These are phyloP conservation scores for Anguilla pacifica DNA, from an alignment of 2,797 vertebrate genomes.

Conservation along the genomic window DNA sequence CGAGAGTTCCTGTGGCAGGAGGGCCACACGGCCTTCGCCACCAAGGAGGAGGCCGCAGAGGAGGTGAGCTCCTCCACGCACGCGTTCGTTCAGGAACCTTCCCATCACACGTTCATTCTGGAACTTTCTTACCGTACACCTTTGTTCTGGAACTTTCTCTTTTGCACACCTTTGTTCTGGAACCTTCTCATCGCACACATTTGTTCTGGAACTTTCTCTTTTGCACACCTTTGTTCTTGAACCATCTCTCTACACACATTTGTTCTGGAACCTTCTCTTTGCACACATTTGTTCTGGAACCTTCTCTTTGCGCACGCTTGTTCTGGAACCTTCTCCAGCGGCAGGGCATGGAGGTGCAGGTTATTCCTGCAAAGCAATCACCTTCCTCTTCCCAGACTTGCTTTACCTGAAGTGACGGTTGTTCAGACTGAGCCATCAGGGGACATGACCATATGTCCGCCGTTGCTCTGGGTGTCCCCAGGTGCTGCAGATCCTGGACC, in stretches of 20 bases:
- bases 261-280: not conserved
- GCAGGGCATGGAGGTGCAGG: too few species aligned
- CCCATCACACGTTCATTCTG: not conserved
- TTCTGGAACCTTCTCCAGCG: not conserved
- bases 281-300: not conserved
- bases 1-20: constrained; percentile 99
- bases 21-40: constrained; percentile 94
- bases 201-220: not conserved
- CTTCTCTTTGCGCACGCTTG: not conserved
- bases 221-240: too few species aligned
- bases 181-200: not conserved
- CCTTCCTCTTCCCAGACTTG: not conserved
- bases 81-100: not conserved
- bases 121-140: too few species aligned
- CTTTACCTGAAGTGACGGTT: not conserved
- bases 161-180: not conserved
- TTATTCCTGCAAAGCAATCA: too few species aligned
- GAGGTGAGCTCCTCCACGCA: constrained; percentile 74
- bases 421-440: not conserved
- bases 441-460: not conserved
- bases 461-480: constrained; percentile 47
- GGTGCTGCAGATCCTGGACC: constrained; percentile 94
- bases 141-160: not conserved
- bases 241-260: too few species aligned
- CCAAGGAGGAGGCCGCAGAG: constrained; percentile 88